A percentile compares a stretch with the other conserved stretches of the same genome.
These are phyloP conservation scores for Formicarius rufipectus DNA, from an alignment of 2,113 vertebrate species.

Conservation along the genomic window DNA sequence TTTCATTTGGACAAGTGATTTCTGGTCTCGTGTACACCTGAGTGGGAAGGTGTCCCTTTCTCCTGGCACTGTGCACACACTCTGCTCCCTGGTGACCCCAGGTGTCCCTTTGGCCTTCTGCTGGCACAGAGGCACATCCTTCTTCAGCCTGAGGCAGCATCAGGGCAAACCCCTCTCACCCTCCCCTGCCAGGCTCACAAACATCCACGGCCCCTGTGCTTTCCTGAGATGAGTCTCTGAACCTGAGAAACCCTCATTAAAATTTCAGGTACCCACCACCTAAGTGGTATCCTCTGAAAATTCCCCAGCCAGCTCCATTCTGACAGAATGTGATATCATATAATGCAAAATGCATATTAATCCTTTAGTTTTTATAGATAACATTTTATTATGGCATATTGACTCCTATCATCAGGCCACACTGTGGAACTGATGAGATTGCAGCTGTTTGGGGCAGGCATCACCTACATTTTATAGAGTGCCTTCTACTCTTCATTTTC, in stretches of 20 bases:
- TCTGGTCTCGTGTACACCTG: background rate
- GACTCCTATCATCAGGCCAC: background rate
- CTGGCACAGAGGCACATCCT: background rate
- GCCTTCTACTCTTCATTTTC: background rate
- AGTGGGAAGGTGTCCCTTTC: background rate
- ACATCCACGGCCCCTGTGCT: background rate
- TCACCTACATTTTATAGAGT: background rate
- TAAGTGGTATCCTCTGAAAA: background rate
- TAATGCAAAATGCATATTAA: background rate
- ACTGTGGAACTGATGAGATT: background rate
- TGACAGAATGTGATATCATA: background rate
- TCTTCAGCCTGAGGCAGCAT: background rate
- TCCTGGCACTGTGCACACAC: accelerated
- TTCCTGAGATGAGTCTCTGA: background rate
- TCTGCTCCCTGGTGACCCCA: background rate
- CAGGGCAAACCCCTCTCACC: accelerated
- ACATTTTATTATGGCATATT: background rate
- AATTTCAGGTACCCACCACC: background rate
- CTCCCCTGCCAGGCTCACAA: background rate
- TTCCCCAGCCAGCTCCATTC: background rate
- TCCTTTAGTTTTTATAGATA: background rate
- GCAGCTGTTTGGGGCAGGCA: background rate
- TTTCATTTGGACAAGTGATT: background rate
- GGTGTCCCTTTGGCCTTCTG: background rate
- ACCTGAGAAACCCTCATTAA: background rate